phyloP scores from a whole-genome alignment of 2,888 invertebrate species.

The Chorisops tibialis region DNA sequence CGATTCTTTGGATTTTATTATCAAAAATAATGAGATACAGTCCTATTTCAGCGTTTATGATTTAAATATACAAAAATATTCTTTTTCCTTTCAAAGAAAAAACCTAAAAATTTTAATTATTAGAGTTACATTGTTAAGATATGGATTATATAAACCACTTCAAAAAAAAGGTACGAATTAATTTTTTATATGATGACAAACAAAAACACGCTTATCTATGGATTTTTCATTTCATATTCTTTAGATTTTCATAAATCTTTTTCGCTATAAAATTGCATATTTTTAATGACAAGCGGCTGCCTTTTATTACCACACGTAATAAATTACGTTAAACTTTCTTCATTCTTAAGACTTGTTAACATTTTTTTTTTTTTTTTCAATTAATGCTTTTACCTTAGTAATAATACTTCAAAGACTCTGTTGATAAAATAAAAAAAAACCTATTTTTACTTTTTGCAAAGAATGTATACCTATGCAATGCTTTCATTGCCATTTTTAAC shows the following conservation, averaged over 20 bases:
- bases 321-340: too few species aligned
- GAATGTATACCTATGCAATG: constrained; percentile 9
- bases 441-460: not conserved
- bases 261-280: too few species aligned
- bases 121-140: too few species aligned
- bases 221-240: not conserved
- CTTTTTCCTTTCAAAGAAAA: too few species aligned
- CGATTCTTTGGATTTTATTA: constrained; percentile 80
- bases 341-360: too few species aligned
- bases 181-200: not conserved
- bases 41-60: constrained; percentile 71
- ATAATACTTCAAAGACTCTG: not conserved
- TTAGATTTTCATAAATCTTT: not conserved
- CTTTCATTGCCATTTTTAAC: constrained; percentile 19
- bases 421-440: not conserved
- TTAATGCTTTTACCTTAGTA: not conserved
- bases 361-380: not conserved
- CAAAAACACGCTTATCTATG: not conserved
- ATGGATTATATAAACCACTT: too few species aligned
- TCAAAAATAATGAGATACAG: constrained; percentile 89
- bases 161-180: not conserved
- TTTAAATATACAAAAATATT: constrained; percentile 47
- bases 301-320: constrained; percentile 5
- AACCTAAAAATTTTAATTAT: too few species aligned
- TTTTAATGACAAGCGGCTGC: constrained; percentile 11